Conservation (phyloP, 2,888 invertebrate genomes). For the Girardia tigrina region DNA sequence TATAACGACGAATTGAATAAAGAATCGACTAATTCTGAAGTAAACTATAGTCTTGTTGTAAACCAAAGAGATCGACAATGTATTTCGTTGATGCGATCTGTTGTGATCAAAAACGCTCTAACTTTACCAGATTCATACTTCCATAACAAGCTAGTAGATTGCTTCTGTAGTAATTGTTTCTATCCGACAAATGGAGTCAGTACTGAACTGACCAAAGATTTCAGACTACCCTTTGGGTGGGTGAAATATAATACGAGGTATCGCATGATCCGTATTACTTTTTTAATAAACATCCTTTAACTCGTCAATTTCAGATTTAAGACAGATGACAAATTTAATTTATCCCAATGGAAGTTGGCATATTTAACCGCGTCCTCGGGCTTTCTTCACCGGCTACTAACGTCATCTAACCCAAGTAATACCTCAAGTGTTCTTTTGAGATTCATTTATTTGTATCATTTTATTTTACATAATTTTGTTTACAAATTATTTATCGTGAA, state of each 20-base stretch:
- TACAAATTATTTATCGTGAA: no score
- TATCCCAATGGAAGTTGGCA: not conserved
- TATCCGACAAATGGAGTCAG: not conserved
- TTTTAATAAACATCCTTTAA: not conserved
- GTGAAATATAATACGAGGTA: not conserved
- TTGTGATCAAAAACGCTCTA: not conserved
- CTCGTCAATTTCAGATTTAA: conserved; percentile 23
- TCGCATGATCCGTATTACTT: not conserved
- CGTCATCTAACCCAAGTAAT: not conserved
- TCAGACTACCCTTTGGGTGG: not conserved
- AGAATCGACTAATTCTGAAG: not conserved
- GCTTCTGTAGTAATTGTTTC: not conserved
- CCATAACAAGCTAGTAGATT: not conserved
- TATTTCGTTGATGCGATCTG: not conserved
- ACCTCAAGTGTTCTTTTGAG: no score
- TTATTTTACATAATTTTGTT: no score
- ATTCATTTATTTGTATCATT: no score
- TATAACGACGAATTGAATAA: not conserved
- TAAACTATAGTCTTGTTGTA: not conserved
- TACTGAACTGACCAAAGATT: not conserved
- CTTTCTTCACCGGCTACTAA: not conserved
- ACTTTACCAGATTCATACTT: not conserved
- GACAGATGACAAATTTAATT: not conserved
- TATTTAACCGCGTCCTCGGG: not conserved
- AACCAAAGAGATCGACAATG: not conserved